Base-by-base conservation (phyloP, 2,888 invertebrate species). In the Liopterus haemorrhoidalis region DNA sequence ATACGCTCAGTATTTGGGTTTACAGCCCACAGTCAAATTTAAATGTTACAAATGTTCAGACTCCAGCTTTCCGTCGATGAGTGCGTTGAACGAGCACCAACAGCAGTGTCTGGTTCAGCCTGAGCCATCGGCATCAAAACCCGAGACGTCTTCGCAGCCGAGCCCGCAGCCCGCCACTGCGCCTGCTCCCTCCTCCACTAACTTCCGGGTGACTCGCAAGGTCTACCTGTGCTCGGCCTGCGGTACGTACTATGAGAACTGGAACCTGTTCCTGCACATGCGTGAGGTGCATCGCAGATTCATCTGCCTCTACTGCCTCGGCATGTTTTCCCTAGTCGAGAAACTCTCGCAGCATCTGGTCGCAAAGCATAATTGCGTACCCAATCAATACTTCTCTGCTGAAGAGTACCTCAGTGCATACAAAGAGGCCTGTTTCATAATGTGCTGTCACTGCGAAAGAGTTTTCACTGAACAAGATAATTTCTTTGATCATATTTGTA, bases 241-340 rank as follows among this genome's bases (percentile, higher is more conserved):
- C 64, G 83, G 82, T 31, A 85, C 83, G 8, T 87, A 87, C 60
- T 88, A 86, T 69, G 86, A 88, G 66, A 85, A 85, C 59, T 88
- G 87, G 85, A 85, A 87, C 68, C 73, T 89, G 48, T 89, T 88
- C 63, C 67, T 86, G 32, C 90, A 90, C 58, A 88, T 89, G 80
- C 75, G 84, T 41, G 86, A 88, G 60, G 78, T 82, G 46, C 90
- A 91, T 64, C 80, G 81, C 56, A 76, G 86, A 41, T 85, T 82
- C 61, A 83, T 88, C 56, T 91, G 90, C 63, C 70, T 90, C 39
- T 86, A 84, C 67, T 90, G 90, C 63, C 72, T 88, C 50, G 85
- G 85, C 37, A 82, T 88, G 76, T 89, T 88, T 69, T 81, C 82
- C 21, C 80, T 81, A 57, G 82, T 86, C 5, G 86, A 87, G 57